Conservation (phyloP, 1,140 invertebrate genomes). For the Ips typographus region DNA sequence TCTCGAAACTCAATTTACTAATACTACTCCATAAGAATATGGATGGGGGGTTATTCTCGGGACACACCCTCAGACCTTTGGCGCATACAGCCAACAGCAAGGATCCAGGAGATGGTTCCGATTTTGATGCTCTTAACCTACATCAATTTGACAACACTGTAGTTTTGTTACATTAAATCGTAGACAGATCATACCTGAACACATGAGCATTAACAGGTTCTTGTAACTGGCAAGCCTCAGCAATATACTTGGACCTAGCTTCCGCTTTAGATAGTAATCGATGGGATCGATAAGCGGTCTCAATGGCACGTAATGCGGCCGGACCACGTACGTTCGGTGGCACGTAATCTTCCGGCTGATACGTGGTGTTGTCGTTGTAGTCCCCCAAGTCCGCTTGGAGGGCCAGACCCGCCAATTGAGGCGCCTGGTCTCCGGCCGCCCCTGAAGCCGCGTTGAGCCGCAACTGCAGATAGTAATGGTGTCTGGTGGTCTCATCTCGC, state of each 20-base stretch:
- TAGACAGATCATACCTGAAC: slow-evolving; percentile 55
- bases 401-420: slow-evolving; percentile 67
- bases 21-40: slow-evolving; percentile 92
- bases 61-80: slow-evolving; percentile 81
- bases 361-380: slow-evolving; percentile 38
- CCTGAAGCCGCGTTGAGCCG: slow-evolving; percentile 81
- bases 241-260: slow-evolving; percentile 83
- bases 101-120: slow-evolving; percentile 69
- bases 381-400: slow-evolving; percentile 91
- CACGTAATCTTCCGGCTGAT: slow-evolving; percentile 73
- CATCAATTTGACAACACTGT: background rate
- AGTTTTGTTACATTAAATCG: background rate
- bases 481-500: slow-evolving; percentile 85
- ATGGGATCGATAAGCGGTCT: slow-evolving; percentile 70
- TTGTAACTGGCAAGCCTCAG: slow-evolving; percentile 81
- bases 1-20: slow-evolving; percentile 90
- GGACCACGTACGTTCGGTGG: slow-evolving; percentile 61
- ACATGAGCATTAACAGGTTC: slow-evolving; percentile 91
- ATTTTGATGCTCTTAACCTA: slow-evolving; percentile 80
- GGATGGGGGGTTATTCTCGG: slow-evolving; percentile 65
- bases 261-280: slow-evolving; percentile 65
- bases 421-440: slow-evolving; percentile 69
- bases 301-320: slow-evolving; percentile 64
- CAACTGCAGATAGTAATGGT: slow-evolving; percentile 93
- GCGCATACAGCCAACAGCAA: slow-evolving; percentile 82